Evolutionary conservation across 2,797 vertebrate species (phyloP), one percentile per base, ranked within the genome.

Genomic region (Discoglossus pictus): DNA sequence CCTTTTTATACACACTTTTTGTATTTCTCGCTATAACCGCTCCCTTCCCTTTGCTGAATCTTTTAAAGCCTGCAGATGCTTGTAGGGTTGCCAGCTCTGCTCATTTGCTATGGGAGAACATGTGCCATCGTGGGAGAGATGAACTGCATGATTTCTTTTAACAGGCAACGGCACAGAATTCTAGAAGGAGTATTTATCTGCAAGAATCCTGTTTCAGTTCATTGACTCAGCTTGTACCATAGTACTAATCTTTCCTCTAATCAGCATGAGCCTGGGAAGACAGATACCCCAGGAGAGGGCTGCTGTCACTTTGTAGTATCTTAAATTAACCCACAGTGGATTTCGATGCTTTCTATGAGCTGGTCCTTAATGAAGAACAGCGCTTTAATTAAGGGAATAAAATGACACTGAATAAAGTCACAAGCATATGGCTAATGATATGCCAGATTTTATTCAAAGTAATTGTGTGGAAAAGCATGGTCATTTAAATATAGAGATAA

Each of bases 101-200:
- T 59, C 64, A 39, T 54, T 46, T 38, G 31, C 38, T 25, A 21
- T 20, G n/a, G 40, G 35, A 56, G 43, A 68, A 69, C 40, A 69
- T 40, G 59, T 40, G 42, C 51, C 23, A 55, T n/a, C 42, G 20
- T 51, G 38, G 43, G 43, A 67, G 58, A 74, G 68, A 67, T 62
- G 76, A 61, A 16, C 13, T 74, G 15, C 15, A 65, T 78, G 77
- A 79, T 79, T 78, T 80, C 75, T 72, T 64, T 54, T 72, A 76
- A 17, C 17, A 65, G 72, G 43, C 36, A 63, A 68, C 15, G 46
- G 58, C 40, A 42, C 76, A 76, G 66, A 75, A 78, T 36, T 54
- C 61, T 17, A 21, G 53, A 60, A 69, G 46, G 43, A 74, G 18
- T 73, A 65, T 61, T 79, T 62, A 38, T 66, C 42, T 61, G 35